Evolutionary conservation across 1,140 invertebrate species (phyloP).

Genomic region (Wiebesia pumilae): DNA sequence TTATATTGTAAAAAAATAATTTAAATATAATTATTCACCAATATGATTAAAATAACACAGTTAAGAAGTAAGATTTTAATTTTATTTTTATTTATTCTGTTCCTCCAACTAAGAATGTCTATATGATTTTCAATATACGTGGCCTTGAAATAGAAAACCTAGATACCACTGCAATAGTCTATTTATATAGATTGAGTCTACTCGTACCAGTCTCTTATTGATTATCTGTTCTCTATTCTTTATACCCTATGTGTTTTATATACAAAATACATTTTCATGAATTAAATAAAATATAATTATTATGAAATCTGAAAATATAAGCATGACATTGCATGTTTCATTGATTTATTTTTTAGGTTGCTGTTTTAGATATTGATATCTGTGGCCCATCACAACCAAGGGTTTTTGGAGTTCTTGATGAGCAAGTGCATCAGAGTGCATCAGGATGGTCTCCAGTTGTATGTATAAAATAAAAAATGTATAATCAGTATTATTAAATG

Average conservation of each 20-base stretch:
- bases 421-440: conserved; percentile 94
- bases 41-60: not conserved
- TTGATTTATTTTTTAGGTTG: conserved; percentile 80
- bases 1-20: no score
- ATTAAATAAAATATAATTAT: conserved; percentile 36
- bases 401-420: conserved; percentile 81
- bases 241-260: conserved; percentile 25
- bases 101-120: conserved; percentile 68
- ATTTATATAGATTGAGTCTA: conserved; percentile 64
- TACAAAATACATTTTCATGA: conserved; percentile 33
- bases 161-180: conserved; percentile 42
- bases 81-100: conserved; percentile 62
- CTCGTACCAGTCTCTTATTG: conserved; percentile 68
- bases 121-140: conserved; percentile 73
- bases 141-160: conserved; percentile 27
- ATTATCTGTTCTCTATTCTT: conserved; percentile 54
- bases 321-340: no score
- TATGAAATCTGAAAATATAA: not conserved
- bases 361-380: conserved; percentile 93
- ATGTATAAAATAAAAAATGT: conserved; percentile 65
- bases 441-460: conserved; percentile 98
- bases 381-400: conserved; percentile 91
- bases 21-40: no score
- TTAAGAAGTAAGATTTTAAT: not conserved
- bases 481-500: not conserved